Evolutionary conservation across 1,140 invertebrate genomes (phyloP), one percentile per base, ranked within the genome.

Genomic region (Drosophila ogumai): DNA sequence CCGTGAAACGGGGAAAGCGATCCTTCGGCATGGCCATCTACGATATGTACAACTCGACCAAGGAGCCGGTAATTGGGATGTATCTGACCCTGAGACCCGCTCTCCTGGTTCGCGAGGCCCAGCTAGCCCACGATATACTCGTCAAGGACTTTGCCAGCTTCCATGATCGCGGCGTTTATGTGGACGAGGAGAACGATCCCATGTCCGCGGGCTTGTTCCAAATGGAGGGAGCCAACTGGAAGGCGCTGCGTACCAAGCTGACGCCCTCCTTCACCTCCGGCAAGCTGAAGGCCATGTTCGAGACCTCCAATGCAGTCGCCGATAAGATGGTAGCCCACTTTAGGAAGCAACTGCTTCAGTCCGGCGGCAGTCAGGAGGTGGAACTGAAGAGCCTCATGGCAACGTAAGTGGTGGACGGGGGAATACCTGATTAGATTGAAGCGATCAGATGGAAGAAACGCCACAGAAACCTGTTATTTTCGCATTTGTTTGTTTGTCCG

Each of bases 221-320:
- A 25, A 65, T 93, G 32, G 88, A 93, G 34, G 93, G 92, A 10
- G 79, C 90, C 67, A 92, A 66, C 0, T 95, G 94, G 95, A 93
- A 81, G 60, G 74, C 79, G 7, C 56, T 95, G 6, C 90, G 94
- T 19, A 73, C 82, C 0, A 94, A 94, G 73, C 61, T 95, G 0
- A 92, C 93, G 0, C 94, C 95, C 0, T 93, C 94, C 0, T 95
- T 95, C 72, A 94, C 94, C 0, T 92, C 94, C 0, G 93, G 93
- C 8, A 95, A 95, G 80, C 78, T 95, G 3, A 95, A 94, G 75
- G 81, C 76, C 0, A 95, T 95, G 93, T 94, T 94, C 34, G 57
- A 79, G 7, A 90, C 93, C 0, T 67, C 94, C 0, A 79, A 93
- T 28, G 90, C 93, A 9, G 86, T 92, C 36, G 92, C 92, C 6